Percentiles rank a stretch among this genome's conserved stretches.
phyloP scores from a whole-genome alignment of 2,797 vertebrate genomes.

The Alosa sapidissima region DNA sequence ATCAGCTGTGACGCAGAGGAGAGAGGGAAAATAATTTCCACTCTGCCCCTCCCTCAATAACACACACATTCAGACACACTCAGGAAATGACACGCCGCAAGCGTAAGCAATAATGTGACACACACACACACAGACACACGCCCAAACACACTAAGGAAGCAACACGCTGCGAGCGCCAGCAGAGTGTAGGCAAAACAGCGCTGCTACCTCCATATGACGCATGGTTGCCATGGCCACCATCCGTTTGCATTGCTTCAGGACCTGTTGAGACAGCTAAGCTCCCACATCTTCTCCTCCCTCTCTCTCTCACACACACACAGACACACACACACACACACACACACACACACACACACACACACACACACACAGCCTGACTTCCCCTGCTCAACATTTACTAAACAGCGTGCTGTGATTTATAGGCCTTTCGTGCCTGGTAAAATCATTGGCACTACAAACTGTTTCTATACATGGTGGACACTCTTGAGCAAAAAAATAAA shows the following conservation, averaged over 20 bases:
- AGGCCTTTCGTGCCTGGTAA: not conserved
- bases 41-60: constrained; percentile 11
- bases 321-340: constrained; percentile 4
- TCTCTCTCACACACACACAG: not conserved
- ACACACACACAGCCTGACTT: not conserved
- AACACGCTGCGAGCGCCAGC: not conserved
- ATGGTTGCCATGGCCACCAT: not conserved
- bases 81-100: not conserved
- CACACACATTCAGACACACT: not conserved
- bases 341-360: not conserved
- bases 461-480: not conserved
- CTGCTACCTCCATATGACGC: not conserved
- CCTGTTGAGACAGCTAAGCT: constrained; percentile 12
- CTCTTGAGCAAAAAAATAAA: not conserved
- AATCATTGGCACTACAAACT: not conserved
- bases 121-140: not conserved
- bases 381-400: not conserved
- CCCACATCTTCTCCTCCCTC: too few relatives aligned
- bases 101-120: not conserved
- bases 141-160: not conserved
- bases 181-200: not conserved
- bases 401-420: not conserved
- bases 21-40: constrained; percentile 30
- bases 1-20: constrained; percentile 31
- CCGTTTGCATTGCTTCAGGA: not conserved